Conservation (phyloP, 2,888 invertebrate species). For the Eupelmus urozonus region DNA sequence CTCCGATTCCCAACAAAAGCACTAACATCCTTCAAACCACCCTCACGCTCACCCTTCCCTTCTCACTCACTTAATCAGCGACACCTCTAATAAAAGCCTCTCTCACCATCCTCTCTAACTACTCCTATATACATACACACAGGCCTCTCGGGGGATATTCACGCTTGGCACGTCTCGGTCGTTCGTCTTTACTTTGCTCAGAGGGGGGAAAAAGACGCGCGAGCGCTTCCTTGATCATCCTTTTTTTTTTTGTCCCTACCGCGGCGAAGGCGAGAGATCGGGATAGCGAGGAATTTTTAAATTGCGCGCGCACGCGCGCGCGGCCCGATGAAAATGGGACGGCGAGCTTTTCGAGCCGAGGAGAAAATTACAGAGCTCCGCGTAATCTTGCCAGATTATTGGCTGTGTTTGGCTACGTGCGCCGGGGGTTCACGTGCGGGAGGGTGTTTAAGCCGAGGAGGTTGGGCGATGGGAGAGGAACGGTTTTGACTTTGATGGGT, state of each 20-base stretch:
- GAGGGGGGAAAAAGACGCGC: not conserved
- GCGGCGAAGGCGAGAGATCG: not conserved
- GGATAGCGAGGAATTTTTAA: conserved; percentile 8
- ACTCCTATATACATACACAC: not conserved
- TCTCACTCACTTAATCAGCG: too few relatives aligned
- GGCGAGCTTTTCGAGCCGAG: not conserved
- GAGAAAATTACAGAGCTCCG: conserved; percentile 8
- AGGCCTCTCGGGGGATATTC: not conserved
- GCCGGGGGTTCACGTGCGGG: not conserved
- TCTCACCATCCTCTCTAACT: too few relatives aligned
- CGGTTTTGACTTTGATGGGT: too few relatives aligned
- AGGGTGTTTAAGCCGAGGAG: not conserved
- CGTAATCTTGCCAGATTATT: not conserved
- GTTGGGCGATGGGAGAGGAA: too few relatives aligned
- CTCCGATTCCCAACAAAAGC: too few relatives aligned
- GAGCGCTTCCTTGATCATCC: not conserved
- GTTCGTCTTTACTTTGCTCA: not conserved
- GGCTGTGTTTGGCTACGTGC: not conserved
- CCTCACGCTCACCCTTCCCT: too few relatives aligned
- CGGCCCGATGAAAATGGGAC: not conserved
- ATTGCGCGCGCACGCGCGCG: not conserved
- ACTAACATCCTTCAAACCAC: too few relatives aligned
- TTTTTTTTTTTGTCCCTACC: not conserved
- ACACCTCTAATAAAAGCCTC: too few relatives aligned
- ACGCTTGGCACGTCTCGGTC: not conserved